These are phyloP conservation scores for Notolepis coatsorum DNA, from an alignment of 2,797 vertebrate species.

Conservation along the genomic window DNA sequence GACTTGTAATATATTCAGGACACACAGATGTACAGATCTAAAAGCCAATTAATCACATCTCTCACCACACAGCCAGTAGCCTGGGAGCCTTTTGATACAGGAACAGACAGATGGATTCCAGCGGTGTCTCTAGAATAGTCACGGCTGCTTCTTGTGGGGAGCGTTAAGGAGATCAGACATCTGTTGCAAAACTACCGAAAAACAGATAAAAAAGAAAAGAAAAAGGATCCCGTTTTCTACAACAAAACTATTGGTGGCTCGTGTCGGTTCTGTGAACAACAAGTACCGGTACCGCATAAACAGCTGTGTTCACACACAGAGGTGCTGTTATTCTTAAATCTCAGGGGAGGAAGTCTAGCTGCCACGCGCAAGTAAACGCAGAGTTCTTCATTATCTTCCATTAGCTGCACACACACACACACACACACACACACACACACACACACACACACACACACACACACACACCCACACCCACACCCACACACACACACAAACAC, in stretches of 20 bases:
- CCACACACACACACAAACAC: not conserved
- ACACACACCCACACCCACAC: not conserved
- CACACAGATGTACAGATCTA: slow-evolving; percentile 34
- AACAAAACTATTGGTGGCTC: too few species aligned
- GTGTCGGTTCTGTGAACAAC: not conserved
- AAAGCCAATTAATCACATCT: slow-evolving; percentile 48
- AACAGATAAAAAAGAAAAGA: too few species aligned
- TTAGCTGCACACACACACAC: not conserved
- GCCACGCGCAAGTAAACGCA: not conserved
- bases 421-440: not conserved
- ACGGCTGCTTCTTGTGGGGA: not conserved
- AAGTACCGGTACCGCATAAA: not conserved
- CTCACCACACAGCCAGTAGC: slow-evolving; percentile 25
- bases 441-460: not conserved
- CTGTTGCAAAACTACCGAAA: not conserved
- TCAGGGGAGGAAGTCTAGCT: not conserved
- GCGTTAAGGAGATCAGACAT: not conserved
- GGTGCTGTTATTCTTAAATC: not conserved
- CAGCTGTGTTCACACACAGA: not conserved
- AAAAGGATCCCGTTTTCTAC: too few species aligned
- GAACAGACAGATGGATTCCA: slow-evolving; percentile 24
- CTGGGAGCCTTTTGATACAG: slow-evolving; percentile 7
- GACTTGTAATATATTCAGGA: slow-evolving; percentile 34
- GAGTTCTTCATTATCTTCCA: not conserved
- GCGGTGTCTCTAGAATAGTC: not conserved